Percentiles rank a stretch among this genome's conserved stretches.
Evolutionary conservation across 1,140 invertebrate genomes (phyloP).

Genomic region (Caerostris extrusa): DNA sequence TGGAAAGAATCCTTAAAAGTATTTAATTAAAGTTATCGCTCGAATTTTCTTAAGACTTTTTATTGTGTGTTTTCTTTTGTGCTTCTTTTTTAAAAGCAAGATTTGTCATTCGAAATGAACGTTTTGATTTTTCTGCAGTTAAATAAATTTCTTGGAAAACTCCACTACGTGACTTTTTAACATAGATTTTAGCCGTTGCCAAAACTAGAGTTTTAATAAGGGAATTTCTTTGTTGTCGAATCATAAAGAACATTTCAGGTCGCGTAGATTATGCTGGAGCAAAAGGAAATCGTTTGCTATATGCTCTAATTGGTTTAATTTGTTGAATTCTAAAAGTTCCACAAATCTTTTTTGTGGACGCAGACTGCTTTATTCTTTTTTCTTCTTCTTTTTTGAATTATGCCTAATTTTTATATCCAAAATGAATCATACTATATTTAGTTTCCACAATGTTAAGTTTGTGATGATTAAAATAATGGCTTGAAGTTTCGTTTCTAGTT

Average conservation of each 20-base stretch:
- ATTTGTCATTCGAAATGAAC: conserved; percentile 62
- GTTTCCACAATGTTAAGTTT: too few relatives aligned
- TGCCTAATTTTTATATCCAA: too few relatives aligned
- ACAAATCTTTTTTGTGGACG: too few relatives aligned
- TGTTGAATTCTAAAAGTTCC: background rate
- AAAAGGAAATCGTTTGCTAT: background rate
- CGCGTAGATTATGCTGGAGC: background rate
- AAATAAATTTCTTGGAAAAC: conserved; percentile 36
- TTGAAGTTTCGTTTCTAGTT: too few relatives aligned
- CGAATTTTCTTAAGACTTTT: conserved; percentile 46
- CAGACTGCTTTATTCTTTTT: too few relatives aligned
- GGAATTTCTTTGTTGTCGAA: conserved; percentile 12
- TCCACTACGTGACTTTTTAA: conserved; percentile 58
- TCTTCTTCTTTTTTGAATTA: too few relatives aligned
- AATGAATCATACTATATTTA: too few relatives aligned
- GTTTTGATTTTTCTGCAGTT: conserved; percentile 65
- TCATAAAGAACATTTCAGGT: background rate
- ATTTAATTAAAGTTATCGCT: conserved; percentile 67
- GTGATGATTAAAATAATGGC: too few relatives aligned
- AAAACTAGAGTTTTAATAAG: conserved; percentile 23
- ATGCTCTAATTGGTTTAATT: conserved; percentile 11
- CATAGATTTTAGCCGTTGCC: background rate
- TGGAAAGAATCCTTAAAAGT: conserved; percentile 49
- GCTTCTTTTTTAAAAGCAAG: background rate
- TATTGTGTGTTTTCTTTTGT: conserved; percentile 57